Base-by-base conservation (phyloP, 2,888 invertebrate species). In the Lissocephala sabroskyi region DNA sequence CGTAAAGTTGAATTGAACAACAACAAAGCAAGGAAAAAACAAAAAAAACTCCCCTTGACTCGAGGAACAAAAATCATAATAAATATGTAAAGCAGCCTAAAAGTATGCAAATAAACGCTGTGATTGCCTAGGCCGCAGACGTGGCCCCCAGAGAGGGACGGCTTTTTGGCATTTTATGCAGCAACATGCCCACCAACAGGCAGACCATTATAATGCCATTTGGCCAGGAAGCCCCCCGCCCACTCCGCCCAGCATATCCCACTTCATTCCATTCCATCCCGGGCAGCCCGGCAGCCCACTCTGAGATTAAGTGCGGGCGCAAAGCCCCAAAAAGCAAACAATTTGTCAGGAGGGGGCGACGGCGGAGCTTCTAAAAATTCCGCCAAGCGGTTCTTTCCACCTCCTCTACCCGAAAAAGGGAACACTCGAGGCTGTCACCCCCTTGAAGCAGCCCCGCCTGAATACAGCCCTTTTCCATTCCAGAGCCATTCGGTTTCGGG, bases 31-130 rank as follows among this genome's bases (percentile, higher is more conserved):
- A 5, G 16, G n/a, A 1, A 32, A 39, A 16, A 16, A 19, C 17
- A n/a, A 50, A 49, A 55, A 41, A 13, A 33, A 33, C 7, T 3
- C 30, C n/a, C n/a, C n/a, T n/a, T n/a, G n/a, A n/a, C n/a, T n/a
- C 4, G n/a, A 33, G 14, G 16, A 33, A 14, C 3, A 33, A 1
- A 57, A 66, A 66, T 59, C 53, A 61, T 66, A 56, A 59, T 58
- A 61, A 59, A 56, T 73, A 68, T 68, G 68, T 60, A 65, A 68
- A 68, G 53, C 52, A 65, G 70, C 50, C 59, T 39, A 53, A 59
- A 62, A 67, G 58, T 65, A 67, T 64, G 75, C 66, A 70, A 74
- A 70, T 74, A 64, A 75, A 65, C 47, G 58, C 56, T 59, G 59
- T 42, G 65, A 73, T 73, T 62, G 62, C 56, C 56, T 47, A 36